These are phyloP conservation scores for Eristalinus sepulchralis DNA, from an alignment of 2,888 invertebrate genomes.

Conservation along the genomic window DNA sequence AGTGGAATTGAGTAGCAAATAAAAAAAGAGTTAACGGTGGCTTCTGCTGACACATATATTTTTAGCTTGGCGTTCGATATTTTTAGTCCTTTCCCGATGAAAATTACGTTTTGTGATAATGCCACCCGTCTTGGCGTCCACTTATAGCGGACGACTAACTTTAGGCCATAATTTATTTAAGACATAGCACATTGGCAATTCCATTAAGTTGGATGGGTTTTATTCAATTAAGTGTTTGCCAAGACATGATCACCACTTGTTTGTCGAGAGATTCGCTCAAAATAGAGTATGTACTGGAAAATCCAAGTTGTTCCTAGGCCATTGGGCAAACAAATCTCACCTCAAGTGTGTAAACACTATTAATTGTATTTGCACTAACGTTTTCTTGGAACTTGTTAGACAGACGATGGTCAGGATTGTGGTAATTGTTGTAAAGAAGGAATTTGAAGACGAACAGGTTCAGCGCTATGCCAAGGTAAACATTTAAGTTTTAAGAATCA, in stretches of 20 bases:
- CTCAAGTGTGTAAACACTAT: constrained; percentile 25
- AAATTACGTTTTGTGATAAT: constrained; percentile 11
- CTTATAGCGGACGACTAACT: background rate
- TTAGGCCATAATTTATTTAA: too few relatives aligned
- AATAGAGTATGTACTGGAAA: background rate
- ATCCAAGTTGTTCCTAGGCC: background rate
- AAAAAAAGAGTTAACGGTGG: background rate
- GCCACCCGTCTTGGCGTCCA: background rate
- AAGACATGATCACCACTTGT: background rate
- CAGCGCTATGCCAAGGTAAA: constrained; percentile 7
- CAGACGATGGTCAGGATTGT: constrained; percentile 29
- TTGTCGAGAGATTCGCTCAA: background rate
- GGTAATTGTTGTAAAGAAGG: background rate
- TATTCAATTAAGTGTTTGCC: background rate
- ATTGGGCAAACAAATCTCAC: background rate
- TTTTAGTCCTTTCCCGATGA: constrained; percentile 24
- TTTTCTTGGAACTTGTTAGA: constrained; percentile 20
- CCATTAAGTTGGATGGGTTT: background rate
- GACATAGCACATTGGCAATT: too few relatives aligned
- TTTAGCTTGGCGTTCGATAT: constrained; percentile 8
- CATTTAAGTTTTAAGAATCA: background rate
- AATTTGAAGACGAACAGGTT: background rate
- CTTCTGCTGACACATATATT: background rate
- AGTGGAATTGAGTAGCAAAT: background rate
- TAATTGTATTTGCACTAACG: constrained; percentile 40